Conservation (phyloP, 2,888 invertebrate genomes). For the Pyrrhosoma nymphula region DNA sequence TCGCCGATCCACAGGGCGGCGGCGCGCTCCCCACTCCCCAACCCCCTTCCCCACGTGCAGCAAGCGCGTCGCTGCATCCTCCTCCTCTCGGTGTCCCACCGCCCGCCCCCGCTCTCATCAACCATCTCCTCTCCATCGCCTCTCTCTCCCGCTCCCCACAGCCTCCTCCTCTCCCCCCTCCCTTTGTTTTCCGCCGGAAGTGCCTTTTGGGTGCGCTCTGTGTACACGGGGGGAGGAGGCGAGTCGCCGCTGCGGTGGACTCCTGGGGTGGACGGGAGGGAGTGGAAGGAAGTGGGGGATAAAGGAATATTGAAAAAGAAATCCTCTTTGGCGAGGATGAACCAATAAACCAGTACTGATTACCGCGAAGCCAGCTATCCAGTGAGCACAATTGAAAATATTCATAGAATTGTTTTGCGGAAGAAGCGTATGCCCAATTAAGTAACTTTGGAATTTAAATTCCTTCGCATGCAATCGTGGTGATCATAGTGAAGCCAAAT, state of each 20-base stretch:
- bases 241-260: background rate
- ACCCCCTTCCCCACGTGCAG: background rate
- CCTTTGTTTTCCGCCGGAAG: slow-evolving; percentile 65
- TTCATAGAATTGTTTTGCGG: no score
- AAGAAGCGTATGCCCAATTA: no score
- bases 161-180: slow-evolving; percentile 11
- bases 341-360: background rate
- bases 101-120: background rate
- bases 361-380: no score
- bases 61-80: background rate
- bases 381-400: no score
- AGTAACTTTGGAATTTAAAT: no score
- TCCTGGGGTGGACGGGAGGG: background rate
- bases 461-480: no score
- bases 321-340: background rate
- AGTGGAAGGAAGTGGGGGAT: background rate
- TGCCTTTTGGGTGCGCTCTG: slow-evolving; percentile 66
- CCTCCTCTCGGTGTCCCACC: background rate
- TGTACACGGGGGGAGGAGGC: slow-evolving; percentile 11
- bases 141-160: slow-evolving; percentile 9
- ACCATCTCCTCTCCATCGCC: background rate
- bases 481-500: no score
- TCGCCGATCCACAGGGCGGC: slow-evolving; percentile 24
- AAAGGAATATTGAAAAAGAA: background rate
- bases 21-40: background rate